Evolutionary conservation across 1,140 invertebrate genomes (phyloP), one percentile per base, ranked within the genome.

Genomic region (Camponotus floridanus): DNA sequence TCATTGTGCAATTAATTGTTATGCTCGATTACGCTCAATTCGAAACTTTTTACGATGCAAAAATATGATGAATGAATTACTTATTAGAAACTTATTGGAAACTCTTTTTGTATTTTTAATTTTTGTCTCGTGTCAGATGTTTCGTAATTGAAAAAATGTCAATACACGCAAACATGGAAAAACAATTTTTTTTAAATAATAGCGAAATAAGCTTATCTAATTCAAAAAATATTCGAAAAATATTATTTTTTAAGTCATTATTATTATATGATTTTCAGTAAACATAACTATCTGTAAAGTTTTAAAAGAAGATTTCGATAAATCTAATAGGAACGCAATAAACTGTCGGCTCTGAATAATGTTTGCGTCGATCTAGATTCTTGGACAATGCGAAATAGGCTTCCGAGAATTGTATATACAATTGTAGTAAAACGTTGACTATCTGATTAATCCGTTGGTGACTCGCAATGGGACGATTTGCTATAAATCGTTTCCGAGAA

Each of bases 401-500:
- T 83, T 74, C 55, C 55, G 31, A 59, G 79, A 83, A 83, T 74
- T 74, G 55, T 45, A 48, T 45, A 11, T 62, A 74, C 39, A 2
- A 74, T 83, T 83, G 68, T 62, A 74, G 26, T 11, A n/a, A 61
- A 81, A 62, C 55, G 9, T 62, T 48, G 68, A 83, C 39, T 36
- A 83, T 85, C 85, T 70, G 74, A 76, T 85, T 65, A 42, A 4
- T 33, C 21, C 21, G 83, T 45, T 74, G 62, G 65, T 78, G 33
- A 15, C 39, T 61, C n/a, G 79, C 67, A 73, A 61, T 5, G 5
- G 36, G 26, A 74, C 68, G 8, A 74, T 83, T 83, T 83, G 13
- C 31, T 42, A 83, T 74, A 83, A 73, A 83, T 83, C 68, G 39
- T 21, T 83, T 81, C 79, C 68, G 57, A 73, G 68, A 83, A 83